These are phyloP conservation scores for Andrena fulva DNA, from an alignment of 2,888 invertebrate species.

Conservation along the genomic window DNA sequence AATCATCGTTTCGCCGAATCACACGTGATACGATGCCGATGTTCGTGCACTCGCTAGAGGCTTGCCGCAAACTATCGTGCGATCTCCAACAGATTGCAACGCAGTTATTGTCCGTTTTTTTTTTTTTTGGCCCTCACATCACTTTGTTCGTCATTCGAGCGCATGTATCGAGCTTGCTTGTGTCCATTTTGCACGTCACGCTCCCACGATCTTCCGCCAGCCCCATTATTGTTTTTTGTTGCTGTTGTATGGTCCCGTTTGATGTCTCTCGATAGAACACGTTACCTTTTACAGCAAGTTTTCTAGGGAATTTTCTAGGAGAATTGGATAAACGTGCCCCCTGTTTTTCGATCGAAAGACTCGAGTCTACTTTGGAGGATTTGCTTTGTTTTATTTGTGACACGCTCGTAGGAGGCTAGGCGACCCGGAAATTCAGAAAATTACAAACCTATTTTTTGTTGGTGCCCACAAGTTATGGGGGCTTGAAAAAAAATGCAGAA, in stretches of 20 bases:
- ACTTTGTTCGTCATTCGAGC: conserved; percentile 35
- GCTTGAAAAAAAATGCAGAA: too few species aligned
- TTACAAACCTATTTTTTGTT: too few species aligned
- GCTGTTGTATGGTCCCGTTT: conserved; percentile 15
- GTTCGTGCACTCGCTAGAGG: conserved; percentile 33
- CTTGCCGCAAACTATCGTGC: conserved; percentile 3
- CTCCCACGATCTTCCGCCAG: conserved; percentile 27
- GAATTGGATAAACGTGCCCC: background rate
- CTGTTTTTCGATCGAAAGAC: background rate
- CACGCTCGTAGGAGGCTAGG: too few species aligned
- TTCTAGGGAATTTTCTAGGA: conserved; percentile 4
- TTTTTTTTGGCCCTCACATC: background rate
- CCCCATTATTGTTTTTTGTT: background rate
- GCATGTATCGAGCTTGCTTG: conserved; percentile 75
- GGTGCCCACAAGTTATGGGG: too few species aligned
- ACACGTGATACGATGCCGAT: conserved; percentile 57
- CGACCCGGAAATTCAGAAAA: too few species aligned
- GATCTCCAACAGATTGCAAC: background rate
- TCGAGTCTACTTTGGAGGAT: conserved; percentile 35
- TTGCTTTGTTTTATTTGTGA: background rate
- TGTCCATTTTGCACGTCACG: conserved; percentile 74
- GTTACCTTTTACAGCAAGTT: conserved; percentile 19
- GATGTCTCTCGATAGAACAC: conserved; percentile 6
- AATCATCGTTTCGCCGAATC: conserved; percentile 30
- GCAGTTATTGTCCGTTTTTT: background rate